Conservation (phyloP, 2,113 vertebrate species). For the Sminthopsis crassicaudata region DNA sequence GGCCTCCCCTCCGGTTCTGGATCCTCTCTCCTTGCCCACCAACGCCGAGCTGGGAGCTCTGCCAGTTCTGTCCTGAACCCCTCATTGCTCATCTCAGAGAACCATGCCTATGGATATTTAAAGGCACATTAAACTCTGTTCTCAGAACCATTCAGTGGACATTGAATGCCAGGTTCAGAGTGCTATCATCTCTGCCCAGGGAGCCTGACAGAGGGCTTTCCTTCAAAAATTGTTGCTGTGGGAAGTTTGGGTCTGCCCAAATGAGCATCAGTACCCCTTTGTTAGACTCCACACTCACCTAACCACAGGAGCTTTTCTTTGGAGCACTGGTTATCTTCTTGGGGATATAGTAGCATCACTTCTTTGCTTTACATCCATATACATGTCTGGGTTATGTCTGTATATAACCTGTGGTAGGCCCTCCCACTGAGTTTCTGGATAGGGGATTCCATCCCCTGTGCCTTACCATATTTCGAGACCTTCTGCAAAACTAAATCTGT, state of each 20-base stretch:
- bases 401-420: not conserved
- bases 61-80: not conserved
- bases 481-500: not conserved
- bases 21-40: not conserved
- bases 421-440: not conserved
- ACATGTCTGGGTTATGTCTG: not conserved
- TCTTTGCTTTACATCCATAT: not conserved
- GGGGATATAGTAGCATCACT: not conserved
- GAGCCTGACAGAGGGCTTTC: not conserved
- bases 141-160: not conserved
- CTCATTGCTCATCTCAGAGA: not conserved
- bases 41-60: too few relatives aligned
- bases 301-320: not conserved
- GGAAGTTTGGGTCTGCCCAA: not conserved
- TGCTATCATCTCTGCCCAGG: not conserved
- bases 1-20: too few relatives aligned
- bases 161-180: not conserved
- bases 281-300: not conserved
- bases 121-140: not conserved
- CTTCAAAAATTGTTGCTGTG: not conserved
- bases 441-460: not conserved
- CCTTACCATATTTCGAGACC: not conserved
- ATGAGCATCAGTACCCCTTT: not conserved
- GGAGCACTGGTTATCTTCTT: not conserved
- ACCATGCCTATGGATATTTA: not conserved